phyloP scores from a whole-genome alignment of 2,113 vertebrate genomes.

The Pituophis catenifer region DNA sequence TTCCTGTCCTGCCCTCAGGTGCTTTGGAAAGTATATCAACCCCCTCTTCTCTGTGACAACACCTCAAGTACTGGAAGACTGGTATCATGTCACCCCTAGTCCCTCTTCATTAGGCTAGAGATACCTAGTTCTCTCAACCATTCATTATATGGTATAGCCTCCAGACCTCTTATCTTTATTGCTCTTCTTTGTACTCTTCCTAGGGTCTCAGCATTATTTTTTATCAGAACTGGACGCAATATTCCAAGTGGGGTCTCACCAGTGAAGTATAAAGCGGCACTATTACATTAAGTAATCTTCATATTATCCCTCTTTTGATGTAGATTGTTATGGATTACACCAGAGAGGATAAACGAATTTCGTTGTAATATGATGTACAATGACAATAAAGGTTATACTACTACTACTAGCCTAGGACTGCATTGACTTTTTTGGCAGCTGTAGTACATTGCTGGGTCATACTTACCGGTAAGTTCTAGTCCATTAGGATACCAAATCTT shows the following conservation, averaged over 20 bases:
- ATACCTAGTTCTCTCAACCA: background rate
- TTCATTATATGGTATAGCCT: background rate
- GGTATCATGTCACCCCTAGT: background rate
- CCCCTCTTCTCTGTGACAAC: too few species aligned
- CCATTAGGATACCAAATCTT: too few species aligned
- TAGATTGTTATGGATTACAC: background rate
- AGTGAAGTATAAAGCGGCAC: background rate
- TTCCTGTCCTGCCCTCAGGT: too few species aligned
- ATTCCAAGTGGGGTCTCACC: background rate
- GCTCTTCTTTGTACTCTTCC: background rate
- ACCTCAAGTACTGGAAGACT: too few species aligned
- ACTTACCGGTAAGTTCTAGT: too few species aligned
- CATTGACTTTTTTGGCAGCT: background rate
- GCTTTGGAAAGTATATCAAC: too few species aligned
- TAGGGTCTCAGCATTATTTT: background rate
- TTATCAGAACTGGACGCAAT: background rate
- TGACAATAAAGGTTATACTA: too few species aligned
- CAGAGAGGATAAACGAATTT: too few species aligned
- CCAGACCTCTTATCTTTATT: background rate
- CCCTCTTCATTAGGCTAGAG: background rate
- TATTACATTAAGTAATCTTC: background rate
- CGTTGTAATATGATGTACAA: too few species aligned
- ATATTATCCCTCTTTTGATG: background rate
- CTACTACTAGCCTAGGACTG: background rate
- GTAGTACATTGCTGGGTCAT: too few species aligned